Percentiles rank a stretch among this genome's conserved stretches.
Evolutionary conservation across 2,113 vertebrate genomes (phyloP).

Genomic region (Dipodomys merriami): DNA sequence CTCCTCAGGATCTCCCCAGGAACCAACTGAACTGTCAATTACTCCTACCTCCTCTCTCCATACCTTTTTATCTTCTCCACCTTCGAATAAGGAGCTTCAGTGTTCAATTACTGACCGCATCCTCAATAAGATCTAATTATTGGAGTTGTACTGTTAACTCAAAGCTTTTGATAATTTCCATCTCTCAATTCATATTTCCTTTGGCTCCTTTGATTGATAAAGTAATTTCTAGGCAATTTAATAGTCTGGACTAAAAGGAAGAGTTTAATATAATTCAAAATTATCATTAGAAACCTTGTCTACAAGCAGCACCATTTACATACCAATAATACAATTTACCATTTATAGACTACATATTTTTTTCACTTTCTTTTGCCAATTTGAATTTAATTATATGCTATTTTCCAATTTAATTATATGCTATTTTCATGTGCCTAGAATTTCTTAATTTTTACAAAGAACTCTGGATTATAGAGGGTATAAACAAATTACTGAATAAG

Average conservation of each 20-base stretch:
- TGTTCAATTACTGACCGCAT: slow-evolving; percentile 22
- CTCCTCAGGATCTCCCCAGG: neutral
- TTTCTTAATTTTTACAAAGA: neutral
- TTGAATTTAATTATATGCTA: slow-evolving; percentile 23
- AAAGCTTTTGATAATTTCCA: slow-evolving; percentile 12
- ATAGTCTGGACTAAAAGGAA: neutral
- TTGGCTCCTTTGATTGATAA: neutral
- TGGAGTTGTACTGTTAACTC: slow-evolving; percentile 12
- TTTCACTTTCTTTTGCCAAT: slow-evolving; percentile 17
- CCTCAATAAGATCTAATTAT: slow-evolving; percentile 17
- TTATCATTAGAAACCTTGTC: slow-evolving; percentile 16
- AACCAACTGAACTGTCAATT: slow-evolving; percentile 8
- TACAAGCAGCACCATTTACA: neutral
- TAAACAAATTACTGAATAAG: neutral
- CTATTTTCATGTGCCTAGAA: slow-evolving; percentile 8
- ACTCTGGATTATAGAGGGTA: neutral
- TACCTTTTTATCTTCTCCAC: neutral
- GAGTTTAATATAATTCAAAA: slow-evolving; percentile 4
- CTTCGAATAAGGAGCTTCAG: neutral
- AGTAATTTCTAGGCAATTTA: slow-evolving; percentile 38
- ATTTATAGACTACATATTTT: neutral
- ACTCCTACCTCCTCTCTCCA: neutral
- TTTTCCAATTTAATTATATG: too few relatives aligned
- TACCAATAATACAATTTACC: neutral
- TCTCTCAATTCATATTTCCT: neutral